phyloP scores from a whole-genome alignment of 1,140 invertebrate genomes.

The Orchestia grillus region DNA sequence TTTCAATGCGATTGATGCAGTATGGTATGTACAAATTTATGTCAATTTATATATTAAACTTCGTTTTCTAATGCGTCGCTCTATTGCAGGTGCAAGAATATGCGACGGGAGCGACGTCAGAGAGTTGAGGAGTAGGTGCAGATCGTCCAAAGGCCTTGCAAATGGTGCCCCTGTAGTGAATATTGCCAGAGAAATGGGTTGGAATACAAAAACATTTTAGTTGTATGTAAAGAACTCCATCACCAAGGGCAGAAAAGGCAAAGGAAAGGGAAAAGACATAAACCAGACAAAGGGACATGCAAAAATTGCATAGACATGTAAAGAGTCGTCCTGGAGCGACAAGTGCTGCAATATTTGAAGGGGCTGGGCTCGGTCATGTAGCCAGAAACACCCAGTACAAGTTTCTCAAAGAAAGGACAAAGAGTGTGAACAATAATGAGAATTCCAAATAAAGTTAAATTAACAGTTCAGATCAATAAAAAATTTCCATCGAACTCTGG shows the following conservation, averaged over 20 bases:
- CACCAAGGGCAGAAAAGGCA: too few species aligned
- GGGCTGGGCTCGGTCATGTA: background rate
- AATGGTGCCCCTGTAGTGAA: too few species aligned
- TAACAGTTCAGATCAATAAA: too few species aligned
- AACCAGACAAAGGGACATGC: background rate
- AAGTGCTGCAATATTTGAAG: conserved; percentile 22
- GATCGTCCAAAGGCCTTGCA: background rate
- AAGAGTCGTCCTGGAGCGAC: background rate
- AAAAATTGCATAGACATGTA: background rate
- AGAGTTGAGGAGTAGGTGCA: too few species aligned
- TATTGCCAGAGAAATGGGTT: background rate
- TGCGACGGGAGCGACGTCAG: background rate
- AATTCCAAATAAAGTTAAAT: too few species aligned
- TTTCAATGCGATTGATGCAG: background rate
- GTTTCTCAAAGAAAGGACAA: background rate
- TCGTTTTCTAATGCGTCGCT: background rate
- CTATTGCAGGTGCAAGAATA: background rate
- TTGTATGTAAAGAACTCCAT: too few species aligned
- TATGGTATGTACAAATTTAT: too few species aligned
- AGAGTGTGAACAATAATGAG: too few species aligned
- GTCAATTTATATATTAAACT: too few species aligned
- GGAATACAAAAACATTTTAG: background rate
- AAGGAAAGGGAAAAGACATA: background rate
- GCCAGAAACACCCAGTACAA: background rate
- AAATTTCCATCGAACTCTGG: too few species aligned